A percentile compares a stretch with the other conserved stretches of the same genome.
phyloP scores from a whole-genome alignment of 2,888 invertebrate species.

The Drosophila setosimentum region DNA sequence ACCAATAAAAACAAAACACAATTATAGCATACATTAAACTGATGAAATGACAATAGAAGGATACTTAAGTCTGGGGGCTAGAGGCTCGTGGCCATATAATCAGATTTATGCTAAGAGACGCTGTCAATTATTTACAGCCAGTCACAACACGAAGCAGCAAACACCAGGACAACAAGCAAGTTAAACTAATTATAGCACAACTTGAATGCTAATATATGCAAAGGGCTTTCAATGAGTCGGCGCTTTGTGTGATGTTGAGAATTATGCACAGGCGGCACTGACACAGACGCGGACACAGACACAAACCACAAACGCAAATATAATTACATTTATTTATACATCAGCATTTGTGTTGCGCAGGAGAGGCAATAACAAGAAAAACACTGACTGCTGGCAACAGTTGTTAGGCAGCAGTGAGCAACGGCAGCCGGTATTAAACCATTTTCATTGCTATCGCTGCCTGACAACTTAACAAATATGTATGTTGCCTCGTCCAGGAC shows the following conservation, averaged over 20 bases:
- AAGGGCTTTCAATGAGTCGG: conserved; percentile 71
- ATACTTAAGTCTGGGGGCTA: conserved; percentile 21
- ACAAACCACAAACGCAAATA: conserved; percentile 58
- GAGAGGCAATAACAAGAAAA: conserved; percentile 44
- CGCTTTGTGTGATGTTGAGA: conserved; percentile 63
- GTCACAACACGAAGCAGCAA: conserved; percentile 9
- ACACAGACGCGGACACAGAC: conserved; percentile 9
- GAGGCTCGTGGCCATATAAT: conserved; percentile 43
- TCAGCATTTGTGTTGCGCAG: conserved; percentile 69
- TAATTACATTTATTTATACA: conserved; percentile 79
- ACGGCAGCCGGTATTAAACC: conserved; percentile 9
- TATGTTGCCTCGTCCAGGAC: conserved; percentile 31
- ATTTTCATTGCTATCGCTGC: conserved; percentile 16
- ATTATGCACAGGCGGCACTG: conserved; percentile 72
- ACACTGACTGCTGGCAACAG: conserved; percentile 7
- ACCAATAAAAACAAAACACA: conserved; percentile 65
- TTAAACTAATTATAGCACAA: conserved; percentile 78
- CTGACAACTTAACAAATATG: conserved; percentile 50
- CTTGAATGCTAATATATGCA: conserved; percentile 78
- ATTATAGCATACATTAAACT: conserved; percentile 60
- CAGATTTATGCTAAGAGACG: conserved; percentile 49
- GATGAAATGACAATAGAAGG: conserved; percentile 38
- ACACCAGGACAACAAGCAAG: conserved; percentile 45
- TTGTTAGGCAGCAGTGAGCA: not conserved
- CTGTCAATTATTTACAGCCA: conserved; percentile 31